phyloP scores from a whole-genome alignment of 2,113 vertebrate genomes.

The Epinephelus lanceolatus region DNA sequence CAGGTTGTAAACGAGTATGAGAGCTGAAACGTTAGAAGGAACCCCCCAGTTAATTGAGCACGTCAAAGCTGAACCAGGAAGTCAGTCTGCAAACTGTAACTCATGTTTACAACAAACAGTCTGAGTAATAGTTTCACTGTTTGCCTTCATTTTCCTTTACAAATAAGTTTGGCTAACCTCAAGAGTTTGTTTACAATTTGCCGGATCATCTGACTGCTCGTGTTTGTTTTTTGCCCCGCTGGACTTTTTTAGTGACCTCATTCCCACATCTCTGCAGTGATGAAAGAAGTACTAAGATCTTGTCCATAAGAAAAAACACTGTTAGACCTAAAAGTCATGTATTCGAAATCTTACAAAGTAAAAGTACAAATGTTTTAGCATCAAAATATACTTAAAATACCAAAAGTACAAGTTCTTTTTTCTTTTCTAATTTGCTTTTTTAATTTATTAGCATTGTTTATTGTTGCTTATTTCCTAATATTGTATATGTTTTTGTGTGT shows the following conservation, averaged over 20 bases:
- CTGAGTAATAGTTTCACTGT: background rate
- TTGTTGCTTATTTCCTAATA: too few relatives aligned
- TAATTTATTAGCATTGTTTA: too few relatives aligned
- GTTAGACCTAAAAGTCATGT: too few relatives aligned
- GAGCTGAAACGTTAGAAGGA: background rate
- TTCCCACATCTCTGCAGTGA: background rate
- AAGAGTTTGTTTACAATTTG: background rate
- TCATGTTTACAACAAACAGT: background rate
- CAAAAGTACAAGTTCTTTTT: too few relatives aligned
- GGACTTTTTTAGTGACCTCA: background rate
- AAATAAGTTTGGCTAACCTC: background rate
- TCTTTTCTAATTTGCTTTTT: too few relatives aligned
- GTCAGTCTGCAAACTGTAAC: background rate
- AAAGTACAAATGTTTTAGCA: too few relatives aligned
- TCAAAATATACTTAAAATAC: too few relatives aligned
- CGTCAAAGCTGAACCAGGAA: background rate
- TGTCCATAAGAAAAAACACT: too few relatives aligned
- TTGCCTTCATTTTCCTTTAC: background rate
- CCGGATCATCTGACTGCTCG: background rate
- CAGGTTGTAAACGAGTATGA: background rate
- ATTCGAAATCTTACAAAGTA: too few relatives aligned
- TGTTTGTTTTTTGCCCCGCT: background rate
- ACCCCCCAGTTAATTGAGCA: background rate
- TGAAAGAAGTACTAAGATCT: background rate
- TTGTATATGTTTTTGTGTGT: too few relatives aligned